Evolutionary conservation across 1,140 invertebrate genomes (phyloP).

Genomic region (Campoletis sonorensis): DNA sequence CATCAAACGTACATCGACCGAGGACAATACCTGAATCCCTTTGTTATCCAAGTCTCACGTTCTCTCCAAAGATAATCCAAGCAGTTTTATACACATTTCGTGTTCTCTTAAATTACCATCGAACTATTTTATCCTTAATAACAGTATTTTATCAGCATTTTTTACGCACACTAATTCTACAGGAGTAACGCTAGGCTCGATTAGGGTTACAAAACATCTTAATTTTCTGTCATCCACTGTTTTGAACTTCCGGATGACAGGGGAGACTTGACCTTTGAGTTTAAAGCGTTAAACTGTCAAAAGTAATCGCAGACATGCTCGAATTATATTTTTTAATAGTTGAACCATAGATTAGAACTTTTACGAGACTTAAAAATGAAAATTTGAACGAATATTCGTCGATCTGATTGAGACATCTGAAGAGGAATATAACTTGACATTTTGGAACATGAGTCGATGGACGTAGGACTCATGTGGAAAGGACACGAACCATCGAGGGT

Average conservation of each 20-base stretch:
- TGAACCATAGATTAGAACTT: no score
- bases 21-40: constrained; percentile 68
- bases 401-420: not conserved
- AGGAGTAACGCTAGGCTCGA: not conserved
- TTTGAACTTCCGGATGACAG: not conserved
- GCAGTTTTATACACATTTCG: not conserved
- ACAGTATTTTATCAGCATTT: not conserved
- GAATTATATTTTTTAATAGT: no score
- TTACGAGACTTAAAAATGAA: not conserved
- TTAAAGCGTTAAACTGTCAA: not conserved
- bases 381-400: not conserved
- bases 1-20: constrained; percentile 73
- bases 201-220: not conserved
- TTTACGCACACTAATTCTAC: not conserved
- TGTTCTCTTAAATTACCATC: constrained; percentile 5
- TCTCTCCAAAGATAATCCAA: constrained; percentile 40
- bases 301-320: no score
- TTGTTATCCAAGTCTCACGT: constrained; percentile 57
- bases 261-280: not conserved
- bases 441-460: no score
- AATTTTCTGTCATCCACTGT: not conserved
- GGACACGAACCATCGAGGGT: not conserved
- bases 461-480: not conserved
- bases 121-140: constrained; percentile 4
- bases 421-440: not conserved